These are phyloP conservation scores for Dryadula phaetusa DNA, from an alignment of 2,888 invertebrate species.

Conservation along the genomic window DNA sequence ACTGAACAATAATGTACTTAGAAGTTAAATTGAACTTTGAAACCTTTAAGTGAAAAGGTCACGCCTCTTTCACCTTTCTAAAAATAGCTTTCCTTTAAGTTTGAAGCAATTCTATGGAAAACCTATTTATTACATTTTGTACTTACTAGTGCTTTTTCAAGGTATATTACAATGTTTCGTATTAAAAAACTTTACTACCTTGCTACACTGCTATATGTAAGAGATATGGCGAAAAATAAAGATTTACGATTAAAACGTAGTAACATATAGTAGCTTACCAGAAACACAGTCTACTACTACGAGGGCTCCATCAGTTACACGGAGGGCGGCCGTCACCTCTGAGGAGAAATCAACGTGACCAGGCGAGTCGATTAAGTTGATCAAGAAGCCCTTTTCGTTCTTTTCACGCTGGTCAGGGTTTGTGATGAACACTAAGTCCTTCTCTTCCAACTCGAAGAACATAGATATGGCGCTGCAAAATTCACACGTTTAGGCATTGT, in stretches of 20 bases:
- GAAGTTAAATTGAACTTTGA: neutral
- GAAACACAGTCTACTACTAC: slow-evolving; percentile 99
- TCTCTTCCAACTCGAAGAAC: slow-evolving; percentile 98
- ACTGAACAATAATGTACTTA: neutral
- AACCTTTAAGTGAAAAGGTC: slow-evolving; percentile 22
- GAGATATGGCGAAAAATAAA: neutral
- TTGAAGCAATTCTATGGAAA: neutral
- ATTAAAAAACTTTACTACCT: too few relatives aligned
- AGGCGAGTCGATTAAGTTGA: slow-evolving; percentile 99
- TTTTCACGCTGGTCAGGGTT: slow-evolving; percentile 95
- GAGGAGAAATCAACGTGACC: slow-evolving; percentile 99
- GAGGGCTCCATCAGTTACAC: slow-evolving; percentile 99
- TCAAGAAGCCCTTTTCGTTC: slow-evolving; percentile 97
- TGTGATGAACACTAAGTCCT: slow-evolving; percentile 97
- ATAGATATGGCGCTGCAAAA: slow-evolving; percentile 96
- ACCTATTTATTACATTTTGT: neutral
- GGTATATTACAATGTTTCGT: too few relatives aligned
- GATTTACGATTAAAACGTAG: neutral
- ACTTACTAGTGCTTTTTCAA: too few relatives aligned
- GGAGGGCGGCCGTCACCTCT: slow-evolving; percentile 99
- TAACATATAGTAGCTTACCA: slow-evolving; percentile 84
- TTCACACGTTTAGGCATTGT: slow-evolving; percentile 24
- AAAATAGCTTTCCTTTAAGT: neutral
- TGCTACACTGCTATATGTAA: too few relatives aligned
- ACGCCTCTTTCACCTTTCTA: slow-evolving; percentile 20